Evolutionary conservation across 2,113 vertebrate species (phyloP).

Genomic region (crab-eating macaque (Macaca fascicularis)): DNA sequence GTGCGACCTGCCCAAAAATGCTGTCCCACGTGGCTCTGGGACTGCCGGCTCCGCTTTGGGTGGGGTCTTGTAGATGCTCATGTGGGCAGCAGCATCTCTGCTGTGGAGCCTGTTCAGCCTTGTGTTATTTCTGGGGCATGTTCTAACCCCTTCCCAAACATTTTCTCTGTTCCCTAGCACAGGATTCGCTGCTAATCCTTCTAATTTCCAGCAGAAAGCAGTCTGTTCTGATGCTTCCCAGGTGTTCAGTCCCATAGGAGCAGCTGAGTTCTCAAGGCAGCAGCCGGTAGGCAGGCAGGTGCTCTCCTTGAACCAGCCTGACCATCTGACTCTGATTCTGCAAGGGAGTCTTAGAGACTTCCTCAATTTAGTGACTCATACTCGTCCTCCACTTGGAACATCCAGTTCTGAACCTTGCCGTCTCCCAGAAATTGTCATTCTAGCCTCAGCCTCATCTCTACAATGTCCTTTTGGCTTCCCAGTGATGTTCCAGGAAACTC

Average conservation of each 20-base stretch:
- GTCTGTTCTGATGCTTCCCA: neutral
- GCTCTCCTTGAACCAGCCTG: neutral
- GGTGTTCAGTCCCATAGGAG: neutral
- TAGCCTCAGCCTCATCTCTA: neutral
- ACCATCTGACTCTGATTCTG: neutral
- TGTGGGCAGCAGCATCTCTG: accelerated
- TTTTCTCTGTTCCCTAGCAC: neutral
- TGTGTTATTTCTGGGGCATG: neutral
- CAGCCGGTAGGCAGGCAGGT: neutral
- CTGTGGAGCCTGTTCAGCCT: neutral
- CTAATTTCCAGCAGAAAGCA: neutral
- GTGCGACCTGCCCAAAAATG: neutral
- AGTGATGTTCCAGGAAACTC: conserved; percentile 40
- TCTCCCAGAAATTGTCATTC: conserved; percentile 14
- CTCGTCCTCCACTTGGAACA: neutral
- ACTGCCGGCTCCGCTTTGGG: neutral
- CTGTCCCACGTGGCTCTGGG: neutral
- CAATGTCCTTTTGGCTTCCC: neutral
- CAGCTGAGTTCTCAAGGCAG: neutral
- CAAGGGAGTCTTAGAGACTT: conserved; percentile 18
- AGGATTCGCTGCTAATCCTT: neutral
- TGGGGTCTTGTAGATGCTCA: neutral
- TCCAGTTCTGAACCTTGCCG: neutral
- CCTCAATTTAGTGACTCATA: conserved; percentile 35
- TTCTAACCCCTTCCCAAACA: neutral